Conservation (phyloP, 2,113 vertebrate species). For the Grammomys surdaster region DNA sequence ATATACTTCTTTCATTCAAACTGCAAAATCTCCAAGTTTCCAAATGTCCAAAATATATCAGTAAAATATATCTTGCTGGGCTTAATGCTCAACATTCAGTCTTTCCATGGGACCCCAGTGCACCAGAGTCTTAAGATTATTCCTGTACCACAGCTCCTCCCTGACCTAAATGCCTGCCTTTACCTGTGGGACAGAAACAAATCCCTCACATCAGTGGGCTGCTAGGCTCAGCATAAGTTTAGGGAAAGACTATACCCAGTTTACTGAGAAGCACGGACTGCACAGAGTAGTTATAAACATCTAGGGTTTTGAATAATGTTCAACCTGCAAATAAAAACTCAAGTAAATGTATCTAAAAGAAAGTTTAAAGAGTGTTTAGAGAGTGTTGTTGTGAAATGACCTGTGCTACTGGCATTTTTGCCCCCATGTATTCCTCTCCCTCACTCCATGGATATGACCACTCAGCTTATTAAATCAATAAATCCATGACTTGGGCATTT, state of each 20-base stretch:
- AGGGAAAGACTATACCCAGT: not conserved
- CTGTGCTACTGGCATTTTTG: conserved; percentile 2
- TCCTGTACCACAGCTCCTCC: not conserved
- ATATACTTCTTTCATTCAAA: not conserved
- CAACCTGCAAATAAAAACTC: not conserved
- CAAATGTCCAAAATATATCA: not conserved
- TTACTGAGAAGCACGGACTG: not conserved
- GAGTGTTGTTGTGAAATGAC: not conserved
- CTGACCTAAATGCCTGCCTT: too few relatives aligned
- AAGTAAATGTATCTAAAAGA: not conserved
- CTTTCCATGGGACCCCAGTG: rapidly evolving
- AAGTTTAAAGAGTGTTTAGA: not conserved
- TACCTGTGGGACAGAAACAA: too few relatives aligned
- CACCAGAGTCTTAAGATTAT: rapidly evolving
- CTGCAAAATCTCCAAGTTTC: not conserved
- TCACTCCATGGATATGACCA: not conserved
- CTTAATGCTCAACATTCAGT: not conserved
- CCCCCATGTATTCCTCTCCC: not conserved
- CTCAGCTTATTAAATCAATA: conserved; percentile 50
- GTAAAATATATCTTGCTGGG: not conserved
- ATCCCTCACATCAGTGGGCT: not conserved
- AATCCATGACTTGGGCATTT: conserved; percentile 45
- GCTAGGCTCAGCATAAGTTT: not conserved
- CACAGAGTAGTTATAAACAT: not conserved
- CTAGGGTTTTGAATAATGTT: not conserved